Percentiles rank a stretch among this genome's conserved stretches.
Conservation (phyloP, 2,888 invertebrate species). For the Plebejus melissa region DNA sequence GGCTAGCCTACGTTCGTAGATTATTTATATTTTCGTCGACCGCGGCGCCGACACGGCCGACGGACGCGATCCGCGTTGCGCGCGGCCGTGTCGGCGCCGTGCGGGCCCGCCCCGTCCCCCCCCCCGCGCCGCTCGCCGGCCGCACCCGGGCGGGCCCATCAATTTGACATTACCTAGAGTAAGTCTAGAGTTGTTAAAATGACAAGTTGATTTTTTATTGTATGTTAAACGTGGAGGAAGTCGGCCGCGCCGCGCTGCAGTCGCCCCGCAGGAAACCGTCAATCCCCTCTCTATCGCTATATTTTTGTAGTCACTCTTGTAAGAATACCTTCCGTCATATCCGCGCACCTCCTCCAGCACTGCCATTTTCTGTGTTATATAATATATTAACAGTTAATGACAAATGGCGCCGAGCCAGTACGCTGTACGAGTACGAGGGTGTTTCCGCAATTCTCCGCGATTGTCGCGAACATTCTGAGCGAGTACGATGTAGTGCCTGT, state of each 20-base stretch:
- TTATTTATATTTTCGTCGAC: constrained; percentile 43
- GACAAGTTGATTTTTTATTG: constrained; percentile 60
- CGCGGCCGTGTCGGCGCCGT: constrained; percentile 1
- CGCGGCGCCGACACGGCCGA: constrained; percentile 34
- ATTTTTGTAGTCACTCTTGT: neutral
- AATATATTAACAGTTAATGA: constrained; percentile 9
- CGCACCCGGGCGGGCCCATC: constrained; percentile 43
- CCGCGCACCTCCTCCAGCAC: neutral
- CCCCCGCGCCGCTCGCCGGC: neutral
- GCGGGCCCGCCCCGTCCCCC: constrained; percentile 21
- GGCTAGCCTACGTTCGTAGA: constrained; percentile 50
- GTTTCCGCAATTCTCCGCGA: constrained; percentile 9
- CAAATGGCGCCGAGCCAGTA: constrained; percentile 7
- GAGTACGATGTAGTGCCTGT: constrained; percentile 8
- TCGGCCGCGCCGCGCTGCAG: neutral
- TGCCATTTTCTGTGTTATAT: constrained; percentile 26
- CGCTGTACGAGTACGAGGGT: neutral
- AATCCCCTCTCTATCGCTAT: neutral
- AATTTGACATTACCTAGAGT: constrained; percentile 77
- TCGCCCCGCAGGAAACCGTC: neutral
- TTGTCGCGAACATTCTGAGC: constrained; percentile 23
- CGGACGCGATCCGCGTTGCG: constrained; percentile 17
- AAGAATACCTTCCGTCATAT: neutral
- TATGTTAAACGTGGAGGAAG: constrained; percentile 28
- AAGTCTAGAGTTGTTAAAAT: constrained; percentile 71